These are phyloP conservation scores for Archocentrus centrarchus DNA, from an alignment of 2,113 vertebrate genomes.

Conservation along the genomic window DNA sequence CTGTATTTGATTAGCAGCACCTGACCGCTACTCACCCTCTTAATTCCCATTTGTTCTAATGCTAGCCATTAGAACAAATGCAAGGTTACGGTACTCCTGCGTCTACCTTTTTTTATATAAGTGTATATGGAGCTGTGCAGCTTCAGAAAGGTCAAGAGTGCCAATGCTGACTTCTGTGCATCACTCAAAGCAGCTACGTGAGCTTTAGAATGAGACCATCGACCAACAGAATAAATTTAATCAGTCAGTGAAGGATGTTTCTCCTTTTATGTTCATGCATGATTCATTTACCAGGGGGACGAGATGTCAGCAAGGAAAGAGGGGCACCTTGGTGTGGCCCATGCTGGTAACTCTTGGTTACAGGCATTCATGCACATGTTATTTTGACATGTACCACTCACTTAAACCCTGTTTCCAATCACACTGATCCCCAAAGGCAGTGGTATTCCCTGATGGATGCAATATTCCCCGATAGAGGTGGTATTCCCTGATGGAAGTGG, in stretches of 20 bases:
- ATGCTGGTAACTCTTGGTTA: not conserved
- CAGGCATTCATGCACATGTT: not conserved
- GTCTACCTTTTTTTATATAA: not conserved
- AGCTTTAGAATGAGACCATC: not conserved
- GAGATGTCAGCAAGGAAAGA: not conserved
- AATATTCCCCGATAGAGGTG: not conserved
- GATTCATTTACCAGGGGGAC: not conserved
- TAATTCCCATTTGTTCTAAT: not conserved
- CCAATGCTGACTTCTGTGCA: not conserved
- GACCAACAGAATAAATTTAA: not conserved
- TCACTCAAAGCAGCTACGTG: not conserved
- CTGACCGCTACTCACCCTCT: not conserved
- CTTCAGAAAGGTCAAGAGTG: not conserved
- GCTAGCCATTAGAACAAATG: too few relatives aligned
- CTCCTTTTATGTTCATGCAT: not conserved
- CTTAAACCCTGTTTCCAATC: not conserved
- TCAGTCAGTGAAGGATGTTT: not conserved
- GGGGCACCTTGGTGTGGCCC: not conserved
- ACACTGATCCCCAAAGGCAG: not conserved
- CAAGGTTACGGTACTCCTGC: not conserved
- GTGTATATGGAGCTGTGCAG: not conserved
- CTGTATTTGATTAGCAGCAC: conserved; percentile 1
- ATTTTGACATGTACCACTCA: not conserved
- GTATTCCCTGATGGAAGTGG: not conserved
- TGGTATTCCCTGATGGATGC: too few relatives aligned